Base-by-base conservation (phyloP, 2,797 vertebrate species). In the Scomberomorus guttatus region DNA sequence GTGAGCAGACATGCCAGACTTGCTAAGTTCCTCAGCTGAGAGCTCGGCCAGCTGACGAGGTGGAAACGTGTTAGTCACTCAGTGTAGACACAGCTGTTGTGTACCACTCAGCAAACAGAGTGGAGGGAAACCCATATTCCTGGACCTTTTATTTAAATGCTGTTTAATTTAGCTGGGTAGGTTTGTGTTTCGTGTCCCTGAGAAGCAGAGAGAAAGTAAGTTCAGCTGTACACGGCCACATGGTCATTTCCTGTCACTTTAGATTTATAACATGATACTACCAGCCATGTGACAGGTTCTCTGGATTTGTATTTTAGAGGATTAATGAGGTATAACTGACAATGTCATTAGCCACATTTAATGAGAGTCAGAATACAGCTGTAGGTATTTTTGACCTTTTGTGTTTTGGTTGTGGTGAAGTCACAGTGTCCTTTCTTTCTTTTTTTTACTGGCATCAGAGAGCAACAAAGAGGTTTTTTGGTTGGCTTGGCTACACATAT, bases 71-170 rank as follows among this genome's bases (percentile, higher is more conserved):
- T 87, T 80, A 83, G 78, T 81, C 75, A 48, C 84, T 80, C 70
- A 29, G 73, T 67, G 71, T 76, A 73, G 50, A 76, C 75, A 32
- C 89, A 83, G 90, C 85, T 91, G 87, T 71, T 83, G 74, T 88
- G 63, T 59, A 59, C 17, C 79, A 69, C 81, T 80, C 62, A 83
- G 76, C 69, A 52, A 86, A 77, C 57, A 81, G 69, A 74, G 48
- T 34, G n/a, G 32, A 72, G 64, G 56, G 32, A 24, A 76, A 50
- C 37, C 24, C 56, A 51, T 29, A 51, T 44, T 63, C 66, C 77
- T 20, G 56, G 59, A 52, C 17, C 55, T 72, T 84, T 79, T 37
- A 52, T 65, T 65, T 22, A 37, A 62, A 58, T 64, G 42, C 18
- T 77, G 72, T 79, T 70, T 57, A 29, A 59, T 83, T 61, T 67